These are phyloP conservation scores for Diarsia brunnea DNA, from an alignment of 2,888 invertebrate species.

Conservation along the genomic window DNA sequence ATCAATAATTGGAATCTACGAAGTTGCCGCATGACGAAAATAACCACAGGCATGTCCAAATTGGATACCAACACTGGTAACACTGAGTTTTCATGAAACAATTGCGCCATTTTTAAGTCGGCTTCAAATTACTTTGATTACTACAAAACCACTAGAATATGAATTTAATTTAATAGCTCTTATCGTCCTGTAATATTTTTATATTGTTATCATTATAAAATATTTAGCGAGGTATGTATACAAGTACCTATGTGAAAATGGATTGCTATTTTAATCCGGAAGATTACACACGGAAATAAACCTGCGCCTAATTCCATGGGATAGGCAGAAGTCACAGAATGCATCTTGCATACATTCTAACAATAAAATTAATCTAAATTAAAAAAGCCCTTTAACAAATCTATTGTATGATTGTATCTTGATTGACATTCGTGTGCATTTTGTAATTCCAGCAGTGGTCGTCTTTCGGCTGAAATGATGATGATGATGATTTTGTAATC, in stretches of 20 bases:
- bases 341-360: too few species aligned
- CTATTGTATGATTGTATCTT: too few species aligned
- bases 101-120: conserved; percentile 70
- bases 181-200: conserved; percentile 19
- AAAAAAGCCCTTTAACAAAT: too few species aligned
- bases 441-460: too few species aligned
- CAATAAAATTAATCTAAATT: too few species aligned
- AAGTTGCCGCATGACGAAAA: conserved; percentile 71
- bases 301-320: too few species aligned
- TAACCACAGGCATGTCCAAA: conserved; percentile 75
- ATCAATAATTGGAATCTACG: conserved; percentile 68
- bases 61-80: conserved; percentile 62
- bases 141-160: conserved; percentile 56
- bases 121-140: conserved; percentile 63
- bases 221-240: neutral
- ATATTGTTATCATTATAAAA: neutral
- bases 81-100: conserved; percentile 69
- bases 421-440: too few species aligned
- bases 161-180: conserved; percentile 52
- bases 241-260: neutral
- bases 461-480: too few species aligned
- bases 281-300: neutral
- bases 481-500: too few species aligned
- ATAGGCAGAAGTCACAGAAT: too few species aligned
- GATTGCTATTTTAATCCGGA: neutral